Evolutionary conservation across 2,888 invertebrate species (phyloP), one percentile per base, ranked within the genome.

Genomic region (Trachelus stipa): DNA sequence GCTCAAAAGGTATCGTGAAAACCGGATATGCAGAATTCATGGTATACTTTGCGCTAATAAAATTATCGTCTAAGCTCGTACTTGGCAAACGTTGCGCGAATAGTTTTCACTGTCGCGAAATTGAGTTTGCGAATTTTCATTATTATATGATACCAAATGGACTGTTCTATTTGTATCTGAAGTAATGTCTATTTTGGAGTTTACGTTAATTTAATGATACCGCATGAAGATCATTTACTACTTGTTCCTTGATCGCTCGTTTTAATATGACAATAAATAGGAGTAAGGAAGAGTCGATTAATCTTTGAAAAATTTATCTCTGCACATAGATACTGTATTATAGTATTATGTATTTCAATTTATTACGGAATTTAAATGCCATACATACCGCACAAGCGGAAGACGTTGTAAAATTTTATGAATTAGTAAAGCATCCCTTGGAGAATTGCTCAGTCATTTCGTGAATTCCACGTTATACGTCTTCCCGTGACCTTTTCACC

Each of bases 351-450:
- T 56, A 56, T 56, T 23, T 23, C 23, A 2, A 56, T 23, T 56
- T 56, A 56, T 23, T 23, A 23, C 2, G 56, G 23, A 56, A 56
- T 56, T 56, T 56, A 56, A 56, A 56, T 23, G 56, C 9, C 56
- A 56, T 23, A 23, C 56, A 56, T 56, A 23, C 56, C 56, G 35
- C 35, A 23, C 56, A 56, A 23, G 56, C 23, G 56, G 56, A 4
- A 56, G 56, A 56, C 56, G 23, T 56, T 23, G 23, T 56, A 56
- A 23, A 56, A 85, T 85, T 85, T 82, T 82, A 85, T 82, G 83
- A 85, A 84, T 84, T 84, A 83, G 80, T 82, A 82, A 84, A 81
- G 77, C 76, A 9, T 56, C 56, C 56, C 56, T 56, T 9, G 56
- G 56, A 56, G 56, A 56, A 56, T 56, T 56, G 23, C 56, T 56